Base-by-base conservation (phyloP, 2,888 invertebrate species). In the Galeopsomyia nigrocyanea region DNA sequence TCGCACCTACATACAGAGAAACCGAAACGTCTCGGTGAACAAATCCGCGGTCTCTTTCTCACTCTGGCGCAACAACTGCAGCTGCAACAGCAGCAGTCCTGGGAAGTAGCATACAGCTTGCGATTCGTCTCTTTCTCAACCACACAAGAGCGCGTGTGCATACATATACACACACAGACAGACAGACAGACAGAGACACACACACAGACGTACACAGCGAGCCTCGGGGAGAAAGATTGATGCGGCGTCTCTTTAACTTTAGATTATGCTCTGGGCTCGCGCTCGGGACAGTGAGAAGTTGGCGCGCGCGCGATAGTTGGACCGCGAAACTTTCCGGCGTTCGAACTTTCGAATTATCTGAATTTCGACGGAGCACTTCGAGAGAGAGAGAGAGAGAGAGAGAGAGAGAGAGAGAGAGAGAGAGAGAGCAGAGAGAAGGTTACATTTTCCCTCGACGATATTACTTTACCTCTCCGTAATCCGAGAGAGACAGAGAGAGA, bases 311-410 rank as follows among this genome's bases (percentile, higher is more conserved):
- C 72, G 80, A 76, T 80, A 82, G 82, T 81, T 80, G 80, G 78
- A 81, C 81, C 79, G 80, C 77, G 78, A 78, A 80, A 82, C 76
- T 82, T 82, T 78, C 75, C 77, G 69, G 73, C 78, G 77, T 79
- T 39, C 80, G 78, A 81, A 83, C 81, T 83, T 82, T 82, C 78
- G 79, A 79, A 81, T 82, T 82, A 83, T 81, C 81, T 78, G 81
- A 81, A 82, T 82, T 82, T 81, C 78, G 81, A 39, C 39, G 39
- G 39, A 77, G 78, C 78, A 76, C 71, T 58, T 76, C 70, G 22
- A 10, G 7, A 49, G 58, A 26, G 21, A 13, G 39, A 39, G 53
- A 22, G 50, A 55, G n/a, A n/a, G 31, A 7, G 31, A 49, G 56
- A 51, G 19, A 39, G 46, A 26, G 62, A 55, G 46, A 19, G 39